phyloP scores from a whole-genome alignment of 92 coral and sea anemone species.

The Parazoanthus atlanticus region DNA sequence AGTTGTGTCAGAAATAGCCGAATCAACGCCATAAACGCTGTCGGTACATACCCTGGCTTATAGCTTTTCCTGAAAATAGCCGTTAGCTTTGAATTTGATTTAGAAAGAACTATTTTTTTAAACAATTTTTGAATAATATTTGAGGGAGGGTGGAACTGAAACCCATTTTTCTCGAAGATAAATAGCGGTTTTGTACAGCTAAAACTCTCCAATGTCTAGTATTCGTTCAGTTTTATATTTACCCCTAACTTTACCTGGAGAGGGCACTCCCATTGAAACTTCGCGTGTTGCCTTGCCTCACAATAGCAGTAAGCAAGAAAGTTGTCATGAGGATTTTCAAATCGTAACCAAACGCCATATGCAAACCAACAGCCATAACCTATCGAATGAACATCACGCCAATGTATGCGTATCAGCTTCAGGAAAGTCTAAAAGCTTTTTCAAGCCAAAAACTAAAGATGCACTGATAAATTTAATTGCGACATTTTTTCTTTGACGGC shows the following conservation, averaged over 20 bases:
- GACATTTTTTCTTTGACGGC: background rate
- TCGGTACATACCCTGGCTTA: background rate
- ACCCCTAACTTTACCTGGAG: background rate
- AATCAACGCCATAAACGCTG: background rate
- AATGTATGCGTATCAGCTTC: background rate
- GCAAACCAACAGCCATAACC: background rate
- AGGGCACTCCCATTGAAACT: background rate
- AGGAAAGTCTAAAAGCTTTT: background rate
- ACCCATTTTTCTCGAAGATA: too few species aligned
- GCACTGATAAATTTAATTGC: too few species aligned
- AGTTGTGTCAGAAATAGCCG: background rate
- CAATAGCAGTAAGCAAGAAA: background rate
- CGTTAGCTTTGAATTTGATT: background rate
- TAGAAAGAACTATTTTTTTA: background rate
- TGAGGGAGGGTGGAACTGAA: too few species aligned
- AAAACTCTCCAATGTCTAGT: too few species aligned
- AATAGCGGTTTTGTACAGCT: too few species aligned
- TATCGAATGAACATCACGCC: background rate
- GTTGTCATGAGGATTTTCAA: background rate
- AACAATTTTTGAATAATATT: too few species aligned
- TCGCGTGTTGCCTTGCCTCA: background rate
- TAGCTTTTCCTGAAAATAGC: background rate
- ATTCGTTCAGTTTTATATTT: too few species aligned
- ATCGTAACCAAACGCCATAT: background rate
- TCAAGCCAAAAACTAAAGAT: too few species aligned